These are phyloP conservation scores for Callionymus lyra DNA, from an alignment of 2,113 vertebrate genomes.

Conservation along the genomic window DNA sequence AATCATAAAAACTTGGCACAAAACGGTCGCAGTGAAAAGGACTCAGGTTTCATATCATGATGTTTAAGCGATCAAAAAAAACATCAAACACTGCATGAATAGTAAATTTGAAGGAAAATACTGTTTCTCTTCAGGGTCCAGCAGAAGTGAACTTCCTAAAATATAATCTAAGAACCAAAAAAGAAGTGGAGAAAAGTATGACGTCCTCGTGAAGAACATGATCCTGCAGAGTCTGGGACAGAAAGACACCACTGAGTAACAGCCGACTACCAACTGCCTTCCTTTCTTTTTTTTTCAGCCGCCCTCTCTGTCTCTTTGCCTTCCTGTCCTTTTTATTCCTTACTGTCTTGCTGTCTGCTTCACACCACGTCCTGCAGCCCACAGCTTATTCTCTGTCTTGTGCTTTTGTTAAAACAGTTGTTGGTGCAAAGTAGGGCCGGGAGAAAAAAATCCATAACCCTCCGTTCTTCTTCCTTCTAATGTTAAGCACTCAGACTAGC, in stretches of 20 bases:
- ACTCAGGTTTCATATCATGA: no score
- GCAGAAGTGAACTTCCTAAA: no score
- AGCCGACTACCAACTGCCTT: conserved; percentile 13
- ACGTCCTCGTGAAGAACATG: no score
- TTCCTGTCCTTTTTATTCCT: conserved; percentile 3
- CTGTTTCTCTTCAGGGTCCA: no score
- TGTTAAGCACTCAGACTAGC: conserved; percentile 8
- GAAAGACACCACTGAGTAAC: conserved; percentile 20
- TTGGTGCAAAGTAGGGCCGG: conserved; percentile 10
- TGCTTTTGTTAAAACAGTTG: conserved; percentile 24
- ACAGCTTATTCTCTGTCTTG: conserved; percentile 9
- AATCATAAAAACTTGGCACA: no score
- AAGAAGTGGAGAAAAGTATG: no score
- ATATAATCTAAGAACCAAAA: no score
- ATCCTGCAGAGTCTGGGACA: background rate
- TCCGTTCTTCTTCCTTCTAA: conserved; percentile 15
- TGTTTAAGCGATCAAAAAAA: no score
- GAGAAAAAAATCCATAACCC: conserved; percentile 13
- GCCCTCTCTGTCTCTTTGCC: conserved; percentile 1
- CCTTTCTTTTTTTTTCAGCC: background rate
- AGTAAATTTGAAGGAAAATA: no score
- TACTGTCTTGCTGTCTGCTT: conserved; percentile 13
- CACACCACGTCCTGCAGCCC: conserved; percentile 14
- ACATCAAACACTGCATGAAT: no score
- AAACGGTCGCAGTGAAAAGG: no score